phyloP scores from a whole-genome alignment of 2,888 invertebrate genomes.

The Hemistola chrysoprasaria region DNA sequence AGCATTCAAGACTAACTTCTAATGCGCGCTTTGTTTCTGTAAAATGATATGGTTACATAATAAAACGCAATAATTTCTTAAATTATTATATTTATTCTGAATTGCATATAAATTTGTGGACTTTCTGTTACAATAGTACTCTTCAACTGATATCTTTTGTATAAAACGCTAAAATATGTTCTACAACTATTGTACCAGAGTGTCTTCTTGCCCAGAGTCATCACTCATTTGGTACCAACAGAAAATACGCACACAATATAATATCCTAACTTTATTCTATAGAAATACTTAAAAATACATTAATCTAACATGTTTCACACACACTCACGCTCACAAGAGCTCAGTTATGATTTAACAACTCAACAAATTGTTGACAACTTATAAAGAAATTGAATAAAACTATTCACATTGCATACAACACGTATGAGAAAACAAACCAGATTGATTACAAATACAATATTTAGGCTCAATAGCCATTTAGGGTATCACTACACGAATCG shows the following conservation, averaged over 20 bases:
- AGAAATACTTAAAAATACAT: conserved; percentile 68
- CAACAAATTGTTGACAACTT: conserved; percentile 48
- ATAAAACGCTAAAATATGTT: conserved; percentile 78
- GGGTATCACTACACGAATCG: too few relatives aligned
- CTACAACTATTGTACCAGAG: conserved; percentile 72
- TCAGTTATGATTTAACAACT: conserved; percentile 48
- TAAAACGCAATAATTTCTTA: conserved; percentile 60
- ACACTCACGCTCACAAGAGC: conserved; percentile 57
- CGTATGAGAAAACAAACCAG: conserved; percentile 17
- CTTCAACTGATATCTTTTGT: conserved; percentile 74
- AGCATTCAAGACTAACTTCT: too few relatives aligned
- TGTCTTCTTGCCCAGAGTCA: conserved; percentile 44
- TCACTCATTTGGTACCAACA: conserved; percentile 66
- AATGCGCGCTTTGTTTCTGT: too few relatives aligned
- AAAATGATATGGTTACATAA: neutral
- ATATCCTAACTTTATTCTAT: conserved; percentile 69
- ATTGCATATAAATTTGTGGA: conserved; percentile 82
- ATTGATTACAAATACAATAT: neutral
- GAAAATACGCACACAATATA: conserved; percentile 80
- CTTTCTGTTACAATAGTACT: conserved; percentile 81
- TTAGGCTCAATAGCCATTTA: too few relatives aligned
- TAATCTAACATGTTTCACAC: conserved; percentile 61
- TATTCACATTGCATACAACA: conserved; percentile 29
- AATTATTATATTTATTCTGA: conserved; percentile 79
- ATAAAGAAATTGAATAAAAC: conserved; percentile 38